These are phyloP conservation scores for Quadriops clusia DNA, from an alignment of 2,888 invertebrate species.

Conservation along the genomic window DNA sequence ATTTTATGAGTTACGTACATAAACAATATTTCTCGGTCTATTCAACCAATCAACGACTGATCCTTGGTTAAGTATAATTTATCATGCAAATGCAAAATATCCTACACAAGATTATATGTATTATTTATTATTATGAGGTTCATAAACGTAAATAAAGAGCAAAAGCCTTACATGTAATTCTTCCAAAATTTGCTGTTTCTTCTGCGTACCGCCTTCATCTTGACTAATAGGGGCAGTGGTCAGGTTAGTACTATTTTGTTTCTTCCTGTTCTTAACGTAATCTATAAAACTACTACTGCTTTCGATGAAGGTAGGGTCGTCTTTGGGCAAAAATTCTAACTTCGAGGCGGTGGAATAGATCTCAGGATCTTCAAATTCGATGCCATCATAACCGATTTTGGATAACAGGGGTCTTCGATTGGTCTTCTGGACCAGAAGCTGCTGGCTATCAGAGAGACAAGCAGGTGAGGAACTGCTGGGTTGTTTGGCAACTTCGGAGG, in stretches of 20 bases:
- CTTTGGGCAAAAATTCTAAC: constrained; percentile 36
- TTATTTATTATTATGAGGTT: constrained; percentile 2
- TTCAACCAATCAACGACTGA: no score
- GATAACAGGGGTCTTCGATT: constrained; percentile 34
- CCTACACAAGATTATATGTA: no score
- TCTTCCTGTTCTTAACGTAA: constrained; percentile 34
- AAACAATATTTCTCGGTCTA: no score
- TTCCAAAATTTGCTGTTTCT: constrained; percentile 59
- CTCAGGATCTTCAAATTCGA: constrained; percentile 31
- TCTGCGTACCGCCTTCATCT: constrained; percentile 53
- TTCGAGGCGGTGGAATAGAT: constrained; percentile 27
- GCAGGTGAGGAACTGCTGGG: constrained; percentile 33
- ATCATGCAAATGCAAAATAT: background rate
- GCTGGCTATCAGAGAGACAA: constrained; percentile 38
- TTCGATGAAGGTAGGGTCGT: constrained; percentile 38
- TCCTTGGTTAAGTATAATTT: constrained; percentile 1
- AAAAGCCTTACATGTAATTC: constrained; percentile 41
- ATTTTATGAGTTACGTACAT: no score
- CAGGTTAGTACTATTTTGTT: constrained; percentile 24
- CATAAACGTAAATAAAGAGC: background rate
- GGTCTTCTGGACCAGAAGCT: constrained; percentile 28
- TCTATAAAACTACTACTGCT: constrained; percentile 37
- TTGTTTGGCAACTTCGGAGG: constrained; percentile 11
- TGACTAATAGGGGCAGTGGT: constrained; percentile 21
- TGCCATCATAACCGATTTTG: constrained; percentile 41